Percentiles rank a stretch among this genome's conserved stretches.
Evolutionary conservation across 2,888 invertebrate genomes (phyloP).

Genomic region (Caenorhabditis wallacei): DNA sequence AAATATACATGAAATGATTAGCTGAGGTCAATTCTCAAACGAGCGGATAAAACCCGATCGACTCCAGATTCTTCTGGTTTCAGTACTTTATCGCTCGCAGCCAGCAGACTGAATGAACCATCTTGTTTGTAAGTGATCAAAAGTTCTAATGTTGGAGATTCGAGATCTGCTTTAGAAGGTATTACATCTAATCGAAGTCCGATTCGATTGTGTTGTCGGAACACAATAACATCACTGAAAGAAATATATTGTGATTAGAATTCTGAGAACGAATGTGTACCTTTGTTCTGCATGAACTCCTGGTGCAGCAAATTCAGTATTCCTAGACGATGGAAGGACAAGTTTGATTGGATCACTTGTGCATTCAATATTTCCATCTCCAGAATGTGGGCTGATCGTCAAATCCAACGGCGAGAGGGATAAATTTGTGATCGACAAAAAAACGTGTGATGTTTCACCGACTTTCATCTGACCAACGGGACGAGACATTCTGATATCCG

Average conservation of each 20-base stretch:
- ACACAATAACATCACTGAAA: constrained; percentile 69
- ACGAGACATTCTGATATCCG: constrained; percentile 75
- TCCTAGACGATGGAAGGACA: constrained; percentile 43
- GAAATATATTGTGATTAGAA: no score
- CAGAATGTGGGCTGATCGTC: constrained; percentile 39
- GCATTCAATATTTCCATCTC: constrained; percentile 46
- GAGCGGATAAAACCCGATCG: constrained; percentile 39
- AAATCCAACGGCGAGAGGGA: constrained; percentile 64
- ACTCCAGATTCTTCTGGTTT: constrained; percentile 48
- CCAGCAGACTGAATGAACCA: constrained; percentile 51
- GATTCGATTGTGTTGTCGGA: constrained; percentile 72
- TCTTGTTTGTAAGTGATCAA: constrained; percentile 60
- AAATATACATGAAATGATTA: constrained; percentile 11
- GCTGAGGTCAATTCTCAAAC: constrained; percentile 24
- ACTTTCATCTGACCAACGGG: constrained; percentile 52
- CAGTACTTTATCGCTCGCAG: constrained; percentile 44
- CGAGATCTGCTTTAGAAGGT: constrained; percentile 8
- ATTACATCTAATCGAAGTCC: constrained; percentile 70
- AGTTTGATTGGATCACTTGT: constrained; percentile 38
- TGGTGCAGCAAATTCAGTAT: constrained; percentile 15
- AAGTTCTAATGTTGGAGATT: constrained; percentile 51
- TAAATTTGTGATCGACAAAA: constrained; percentile 72
- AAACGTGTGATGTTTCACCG: constrained; percentile 61
- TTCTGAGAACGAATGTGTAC: neutral
- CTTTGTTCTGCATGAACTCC: constrained; percentile 57